phyloP scores from a whole-genome alignment of 2,888 invertebrate genomes.

The Dasysyrphus tricinctus region DNA sequence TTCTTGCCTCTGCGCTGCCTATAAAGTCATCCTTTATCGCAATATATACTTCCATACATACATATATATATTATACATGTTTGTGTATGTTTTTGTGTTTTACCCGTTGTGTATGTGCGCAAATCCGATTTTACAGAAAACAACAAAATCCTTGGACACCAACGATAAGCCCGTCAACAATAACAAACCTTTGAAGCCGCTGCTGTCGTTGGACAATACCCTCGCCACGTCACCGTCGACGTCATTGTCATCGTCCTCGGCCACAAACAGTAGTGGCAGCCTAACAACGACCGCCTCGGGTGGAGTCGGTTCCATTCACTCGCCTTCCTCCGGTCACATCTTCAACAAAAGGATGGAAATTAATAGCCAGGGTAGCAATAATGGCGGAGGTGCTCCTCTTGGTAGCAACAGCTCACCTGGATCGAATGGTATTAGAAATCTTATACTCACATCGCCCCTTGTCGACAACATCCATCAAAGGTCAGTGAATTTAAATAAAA shows the following conservation, averaged over 20 bases:
- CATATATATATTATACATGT: slow-evolving; percentile 24
- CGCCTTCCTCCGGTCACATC: slow-evolving; percentile 71
- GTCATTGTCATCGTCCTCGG: slow-evolving; percentile 33
- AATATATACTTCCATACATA: not conserved
- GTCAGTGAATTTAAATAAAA: slow-evolving; percentile 77
- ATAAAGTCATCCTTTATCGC: not conserved
- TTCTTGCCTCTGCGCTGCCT: slow-evolving; percentile 30
- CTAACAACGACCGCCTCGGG: slow-evolving; percentile 44
- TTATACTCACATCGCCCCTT: slow-evolving; percentile 81
- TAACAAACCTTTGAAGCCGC: slow-evolving; percentile 82
- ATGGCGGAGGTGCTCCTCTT: slow-evolving; percentile 35
- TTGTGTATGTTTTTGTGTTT: slow-evolving; percentile 44
- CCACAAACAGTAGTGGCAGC: slow-evolving; percentile 64
- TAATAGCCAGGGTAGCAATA: slow-evolving; percentile 55
- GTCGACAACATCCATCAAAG: slow-evolving; percentile 80
- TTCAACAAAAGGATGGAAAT: slow-evolving; percentile 78
- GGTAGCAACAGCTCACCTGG: slow-evolving; percentile 79
- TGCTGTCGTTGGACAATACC: slow-evolving; percentile 81
- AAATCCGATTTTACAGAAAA: slow-evolving; percentile 80
- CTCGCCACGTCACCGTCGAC: slow-evolving; percentile 67
- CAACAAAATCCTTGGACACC: slow-evolving; percentile 82
- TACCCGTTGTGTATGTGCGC: slow-evolving; percentile 54
- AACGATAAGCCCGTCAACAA: slow-evolving; percentile 82
- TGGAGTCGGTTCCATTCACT: slow-evolving; percentile 49
- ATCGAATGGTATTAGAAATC: slow-evolving; percentile 82